Conservation (phyloP, 2,113 vertebrate species). For the Brachyistius frenatus region DNA sequence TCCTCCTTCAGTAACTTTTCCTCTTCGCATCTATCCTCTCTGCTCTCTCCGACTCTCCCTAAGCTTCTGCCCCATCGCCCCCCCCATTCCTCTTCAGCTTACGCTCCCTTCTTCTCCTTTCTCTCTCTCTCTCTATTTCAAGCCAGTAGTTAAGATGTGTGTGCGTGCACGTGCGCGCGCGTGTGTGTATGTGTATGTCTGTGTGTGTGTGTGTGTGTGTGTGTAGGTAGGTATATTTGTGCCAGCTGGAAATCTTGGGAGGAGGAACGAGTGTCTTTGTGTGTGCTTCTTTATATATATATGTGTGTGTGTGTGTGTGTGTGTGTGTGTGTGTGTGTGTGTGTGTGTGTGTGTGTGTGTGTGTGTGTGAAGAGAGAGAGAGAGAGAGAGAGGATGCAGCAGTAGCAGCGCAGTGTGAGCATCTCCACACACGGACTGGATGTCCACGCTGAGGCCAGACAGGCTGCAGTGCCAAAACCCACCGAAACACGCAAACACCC, state of each 20-base stretch:
- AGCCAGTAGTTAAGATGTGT: constrained; percentile 61
- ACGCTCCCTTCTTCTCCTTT: constrained; percentile 40
- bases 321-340: constrained; percentile 16
- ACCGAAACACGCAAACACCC: constrained; percentile 52
- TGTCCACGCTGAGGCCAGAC: constrained; percentile 56
- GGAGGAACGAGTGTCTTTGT: too few relatives aligned
- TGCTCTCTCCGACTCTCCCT: constrained; percentile 53
- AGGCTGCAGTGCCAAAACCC: constrained; percentile 28
- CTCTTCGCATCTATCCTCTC: constrained; percentile 53
- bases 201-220: constrained; percentile 26
- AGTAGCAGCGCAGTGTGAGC: constrained; percentile 59
- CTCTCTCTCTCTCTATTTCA: constrained; percentile 42
- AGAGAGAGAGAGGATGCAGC: constrained; percentile 50
- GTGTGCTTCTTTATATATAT: too few relatives aligned
- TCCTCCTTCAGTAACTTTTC: constrained; percentile 61
- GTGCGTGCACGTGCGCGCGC: background rate
- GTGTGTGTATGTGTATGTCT: constrained; percentile 48
- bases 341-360: constrained; percentile 47
- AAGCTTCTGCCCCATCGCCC: constrained; percentile 61
- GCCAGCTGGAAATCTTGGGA: too few relatives aligned
- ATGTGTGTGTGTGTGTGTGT: too few relatives aligned
- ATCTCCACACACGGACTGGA: constrained; percentile 46
- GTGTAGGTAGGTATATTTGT: background rate
- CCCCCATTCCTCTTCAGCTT: constrained; percentile 43
- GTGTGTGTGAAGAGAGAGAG: constrained; percentile 26